Evolutionary conservation across 2,888 invertebrate species (phyloP), one percentile per base, ranked within the genome.

Genomic region (Perizoma flavofasciatum): DNA sequence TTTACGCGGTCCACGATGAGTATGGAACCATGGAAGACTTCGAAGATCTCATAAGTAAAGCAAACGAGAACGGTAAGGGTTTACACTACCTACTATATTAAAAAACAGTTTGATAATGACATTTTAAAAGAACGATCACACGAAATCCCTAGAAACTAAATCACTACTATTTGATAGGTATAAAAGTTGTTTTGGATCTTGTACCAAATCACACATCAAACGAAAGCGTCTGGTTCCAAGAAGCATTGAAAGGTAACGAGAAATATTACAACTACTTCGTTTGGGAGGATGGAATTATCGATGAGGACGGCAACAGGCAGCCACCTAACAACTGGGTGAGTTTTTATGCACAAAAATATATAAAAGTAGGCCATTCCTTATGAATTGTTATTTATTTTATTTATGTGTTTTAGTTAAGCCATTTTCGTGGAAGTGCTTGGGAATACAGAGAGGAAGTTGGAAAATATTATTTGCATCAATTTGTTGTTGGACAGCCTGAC

Each of bases 191-290:
- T 59, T 80, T 95, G 73, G 95, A 95, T 76, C 93, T 95, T 63
- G 95, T 95, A 10, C 95, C 95, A 0, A 95, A 95, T 83, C 96
- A 97, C 72, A 94, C 95, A 11, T 96, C 96, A 60, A 94, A 96
- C 74, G 92, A 96, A 75, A 96, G 97, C 75, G 93, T 94, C 43
- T 98, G 98, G 98, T 98, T 98, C 79, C 82, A 92, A 69, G 93
- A 94, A 70, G 97, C 97, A 1, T 88, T 94, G 0, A 89, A 93
- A 3, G 88, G 90, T 1, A 88, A 91, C 56, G 89, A 93, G 59
- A 94, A 93, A 4, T 96, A 95, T 80, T 93, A 93, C 43, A 93
- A 96, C 77, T 97, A 94, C 79, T 97, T 96, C 72, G 86, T 96
- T 40, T 97, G 97, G 97, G 92, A 88, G 49, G 92, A 95, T 63